Conservation (phyloP, 2,888 invertebrate species). For the Lypha dubia region DNA sequence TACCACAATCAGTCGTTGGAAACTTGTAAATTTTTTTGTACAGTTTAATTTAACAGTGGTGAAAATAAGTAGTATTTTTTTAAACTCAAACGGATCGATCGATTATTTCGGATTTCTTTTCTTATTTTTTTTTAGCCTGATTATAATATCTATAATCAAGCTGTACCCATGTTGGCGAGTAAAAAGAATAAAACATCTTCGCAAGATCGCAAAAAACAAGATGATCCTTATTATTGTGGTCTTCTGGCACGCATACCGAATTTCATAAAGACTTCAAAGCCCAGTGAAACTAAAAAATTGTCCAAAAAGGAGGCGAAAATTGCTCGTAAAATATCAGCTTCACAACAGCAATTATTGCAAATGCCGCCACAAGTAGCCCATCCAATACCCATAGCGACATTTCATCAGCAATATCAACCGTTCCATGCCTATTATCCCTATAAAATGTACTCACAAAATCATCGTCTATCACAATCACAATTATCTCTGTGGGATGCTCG, state of each 20-base stretch:
- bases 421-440: constrained; percentile 81
- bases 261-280: constrained; percentile 85
- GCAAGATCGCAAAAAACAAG: constrained; percentile 83
- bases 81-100: background rate
- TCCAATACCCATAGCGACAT: constrained; percentile 82
- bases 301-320: constrained; percentile 80
- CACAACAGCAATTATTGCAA: constrained; percentile 75
- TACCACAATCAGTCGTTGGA: no score
- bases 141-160: constrained; percentile 79
- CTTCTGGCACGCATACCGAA: constrained; percentile 88
- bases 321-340: constrained; percentile 82
- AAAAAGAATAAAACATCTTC: constrained; percentile 77
- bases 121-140: constrained; percentile 78
- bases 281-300: constrained; percentile 73
- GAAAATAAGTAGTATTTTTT: constrained; percentile 13
- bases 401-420: constrained; percentile 78
- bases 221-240: constrained; percentile 89
- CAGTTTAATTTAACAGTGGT: background rate
- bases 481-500: constrained; percentile 82
- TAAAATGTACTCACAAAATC: constrained; percentile 81
- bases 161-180: constrained; percentile 76
- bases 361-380: constrained; percentile 76
- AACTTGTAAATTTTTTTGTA: no score
- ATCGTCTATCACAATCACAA: constrained; percentile 82
- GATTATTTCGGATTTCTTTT: background rate